Evolutionary conservation across 2,797 vertebrate genomes (phyloP), one percentile per base, ranked within the genome.

Genomic region (Falco berigora): DNA sequence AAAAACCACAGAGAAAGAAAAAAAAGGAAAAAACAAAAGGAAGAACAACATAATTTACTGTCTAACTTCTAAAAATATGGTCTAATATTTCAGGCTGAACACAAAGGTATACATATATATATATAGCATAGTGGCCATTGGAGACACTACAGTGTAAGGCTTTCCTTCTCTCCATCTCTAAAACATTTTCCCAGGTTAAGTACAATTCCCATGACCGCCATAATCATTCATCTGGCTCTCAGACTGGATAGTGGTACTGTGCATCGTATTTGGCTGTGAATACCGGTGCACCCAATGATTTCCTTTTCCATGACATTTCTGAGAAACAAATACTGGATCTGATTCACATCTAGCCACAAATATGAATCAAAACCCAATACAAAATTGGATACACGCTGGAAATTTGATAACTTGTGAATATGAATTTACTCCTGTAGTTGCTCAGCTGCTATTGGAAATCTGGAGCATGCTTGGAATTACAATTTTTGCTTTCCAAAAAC

Each of bases 391-490:
- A 12, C 72, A 47, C 0, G 3, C 68, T 86, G 81, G 92, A 97
- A 97, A 96, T 83, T 83, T 74, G 94, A 96, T 95, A 92, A 96
- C 90, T 92, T 96, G 95, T 76, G 95, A 96, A 96, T 96, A 71
- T 50, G 92, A 87, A 86, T 94, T 91, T 93, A 95, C 88, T 92
- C 80, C 91, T 81, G 90, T 38, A 92, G 92, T 62, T 88, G 42
- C 88, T 66, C 90, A 95, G 75, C 92, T 96, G 92, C 90, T 88
- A 87, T 94, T 91, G 95, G 92, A 97, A 93, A 95, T 97, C 92
- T 96, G 86, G 93, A 97, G 90, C 94, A 97, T 30, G 93, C 92
- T 96, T 94, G 96, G 96, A 96, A 97, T 96, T 96, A 88, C n/a
- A 69, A 49, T 36, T 62, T 89, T 66, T 93, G 78, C 93, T 76